Evolutionary conservation across 1,140 invertebrate species (phyloP).

Genomic region (Platyura marginata): DNA sequence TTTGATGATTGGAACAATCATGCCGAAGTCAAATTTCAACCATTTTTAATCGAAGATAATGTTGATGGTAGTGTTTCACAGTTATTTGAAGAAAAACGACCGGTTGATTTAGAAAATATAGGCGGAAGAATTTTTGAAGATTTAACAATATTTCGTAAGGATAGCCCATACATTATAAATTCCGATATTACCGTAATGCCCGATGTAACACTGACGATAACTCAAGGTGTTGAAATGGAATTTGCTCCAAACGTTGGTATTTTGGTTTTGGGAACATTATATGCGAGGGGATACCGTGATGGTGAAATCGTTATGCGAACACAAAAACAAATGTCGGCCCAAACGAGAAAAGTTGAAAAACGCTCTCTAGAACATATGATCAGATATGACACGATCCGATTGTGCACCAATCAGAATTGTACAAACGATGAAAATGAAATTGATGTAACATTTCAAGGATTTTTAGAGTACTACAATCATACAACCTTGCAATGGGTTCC

Average conservation of each 20-base stretch:
- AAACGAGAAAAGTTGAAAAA: slow-evolving; percentile 10
- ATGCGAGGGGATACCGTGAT: slow-evolving; percentile 59
- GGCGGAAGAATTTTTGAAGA: slow-evolving; percentile 69
- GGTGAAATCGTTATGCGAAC: slow-evolving; percentile 75
- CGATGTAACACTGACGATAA: slow-evolving; percentile 63
- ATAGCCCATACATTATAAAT: slow-evolving; percentile 62
- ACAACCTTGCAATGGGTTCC: slow-evolving; percentile 94
- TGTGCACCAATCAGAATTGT: slow-evolving; percentile 59
- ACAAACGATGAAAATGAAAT: slow-evolving; percentile 28
- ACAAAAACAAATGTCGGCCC: not conserved
- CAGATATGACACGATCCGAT: slow-evolving; percentile 38
- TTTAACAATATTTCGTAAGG: slow-evolving; percentile 43
- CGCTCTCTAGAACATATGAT: slow-evolving; percentile 28
- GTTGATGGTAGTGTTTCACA: slow-evolving; percentile 59
- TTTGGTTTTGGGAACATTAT: slow-evolving; percentile 80
- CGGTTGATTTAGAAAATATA: slow-evolving; percentile 44
- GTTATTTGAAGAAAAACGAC: slow-evolving; percentile 25
- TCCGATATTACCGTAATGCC: slow-evolving; percentile 96
- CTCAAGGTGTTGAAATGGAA: slow-evolving; percentile 79
- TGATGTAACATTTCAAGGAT: slow-evolving; percentile 46
- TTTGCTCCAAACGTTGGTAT: slow-evolving; percentile 96
- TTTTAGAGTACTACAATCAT: slow-evolving; percentile 86
- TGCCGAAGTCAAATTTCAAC: slow-evolving; percentile 75
- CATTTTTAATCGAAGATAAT: slow-evolving; percentile 61
- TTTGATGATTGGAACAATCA: slow-evolving; percentile 99